Evolutionary conservation across 2,797 vertebrate genomes (phyloP).

Genomic region (Ataeniobius toweri): DNA sequence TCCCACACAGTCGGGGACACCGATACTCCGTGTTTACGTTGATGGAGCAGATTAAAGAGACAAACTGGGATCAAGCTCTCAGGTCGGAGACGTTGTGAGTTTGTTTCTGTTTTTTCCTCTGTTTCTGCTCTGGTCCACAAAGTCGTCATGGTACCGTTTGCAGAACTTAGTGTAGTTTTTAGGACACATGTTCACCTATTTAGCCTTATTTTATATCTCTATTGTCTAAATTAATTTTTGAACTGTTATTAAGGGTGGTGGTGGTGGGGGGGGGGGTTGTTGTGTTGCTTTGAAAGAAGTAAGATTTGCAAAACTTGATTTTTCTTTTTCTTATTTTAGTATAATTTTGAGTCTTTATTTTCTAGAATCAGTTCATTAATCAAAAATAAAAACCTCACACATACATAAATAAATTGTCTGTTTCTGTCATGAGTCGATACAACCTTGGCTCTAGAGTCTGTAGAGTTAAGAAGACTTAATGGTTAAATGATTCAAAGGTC

Average conservation of each 20-base stretch:
- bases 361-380: not conserved
- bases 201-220: not conserved
- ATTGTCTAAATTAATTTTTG: not conserved
- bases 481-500: not conserved
- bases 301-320: not conserved
- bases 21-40: conserved; percentile 35
- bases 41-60: conserved; percentile 17
- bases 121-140: not conserved
- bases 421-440: not conserved
- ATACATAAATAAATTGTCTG: not conserved
- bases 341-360: not conserved
- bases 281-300: not conserved
- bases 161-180: not conserved
- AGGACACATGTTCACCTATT: not conserved
- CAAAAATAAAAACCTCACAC: not conserved
- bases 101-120: not conserved
- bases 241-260: not conserved
- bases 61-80: not conserved
- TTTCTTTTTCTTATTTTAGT: not conserved
- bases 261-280: not conserved
- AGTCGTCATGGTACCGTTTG: not conserved
- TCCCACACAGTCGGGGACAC: conserved; percentile 6
- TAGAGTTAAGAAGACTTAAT: not conserved
- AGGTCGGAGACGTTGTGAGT: conserved; percentile 18
- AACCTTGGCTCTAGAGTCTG: not conserved